Conservation (phyloP, 2,888 invertebrate species). For the Phlogophora meticulosa region DNA sequence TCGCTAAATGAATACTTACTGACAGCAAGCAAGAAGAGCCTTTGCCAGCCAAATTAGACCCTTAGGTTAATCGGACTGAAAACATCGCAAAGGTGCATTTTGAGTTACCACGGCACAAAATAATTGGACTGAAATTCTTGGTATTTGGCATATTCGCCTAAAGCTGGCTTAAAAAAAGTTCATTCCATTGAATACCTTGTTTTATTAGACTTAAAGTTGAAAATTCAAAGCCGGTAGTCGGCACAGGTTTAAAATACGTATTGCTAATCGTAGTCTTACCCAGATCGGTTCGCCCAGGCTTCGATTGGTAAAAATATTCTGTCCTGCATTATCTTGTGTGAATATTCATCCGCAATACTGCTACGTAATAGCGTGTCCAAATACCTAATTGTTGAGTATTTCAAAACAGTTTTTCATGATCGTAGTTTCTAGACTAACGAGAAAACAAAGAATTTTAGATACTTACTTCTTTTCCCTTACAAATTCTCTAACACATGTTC, state of each 20-base stretch:
- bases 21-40: slow-evolving; percentile 63
- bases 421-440: slow-evolving; percentile 8
- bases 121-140: slow-evolving; percentile 44
- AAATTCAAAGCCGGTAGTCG: slow-evolving; percentile 7
- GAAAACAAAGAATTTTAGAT: too few relatives aligned
- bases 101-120: slow-evolving; percentile 50
- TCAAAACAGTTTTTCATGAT: slow-evolving; percentile 20
- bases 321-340: slow-evolving; percentile 39
- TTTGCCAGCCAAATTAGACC: slow-evolving; percentile 59
- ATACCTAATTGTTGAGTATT: slow-evolving; percentile 37
- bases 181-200: slow-evolving; percentile 10
- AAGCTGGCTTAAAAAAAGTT: neutral
- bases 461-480: slow-evolving; percentile 25
- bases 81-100: slow-evolving; percentile 56
- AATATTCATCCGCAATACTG: slow-evolving; percentile 29
- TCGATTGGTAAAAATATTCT: slow-evolving; percentile 47
- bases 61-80: slow-evolving; percentile 50
- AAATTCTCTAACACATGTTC: slow-evolving; percentile 23
- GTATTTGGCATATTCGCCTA: slow-evolving; percentile 40
- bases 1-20: slow-evolving; percentile 57
- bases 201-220: slow-evolving; percentile 15
- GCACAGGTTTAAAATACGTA: slow-evolving; percentile 38
- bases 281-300: slow-evolving; percentile 48
- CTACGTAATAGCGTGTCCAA: slow-evolving; percentile 32
- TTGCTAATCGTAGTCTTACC: slow-evolving; percentile 52